Evolutionary conservation across 2,888 invertebrate species (phyloP).

Genomic region (Dryococelus australis): DNA sequence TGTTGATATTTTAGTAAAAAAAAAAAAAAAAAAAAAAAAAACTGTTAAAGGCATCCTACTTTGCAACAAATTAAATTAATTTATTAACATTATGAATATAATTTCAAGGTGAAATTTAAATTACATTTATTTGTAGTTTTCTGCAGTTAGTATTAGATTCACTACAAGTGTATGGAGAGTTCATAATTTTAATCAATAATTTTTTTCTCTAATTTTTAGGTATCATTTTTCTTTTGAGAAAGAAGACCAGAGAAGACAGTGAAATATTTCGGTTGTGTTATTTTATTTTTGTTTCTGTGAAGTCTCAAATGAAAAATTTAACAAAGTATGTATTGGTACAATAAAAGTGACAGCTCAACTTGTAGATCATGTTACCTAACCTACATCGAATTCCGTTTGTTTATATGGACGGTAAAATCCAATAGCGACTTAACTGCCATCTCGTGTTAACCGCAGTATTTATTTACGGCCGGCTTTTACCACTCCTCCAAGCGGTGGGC

Average conservation of each 20-base stretch:
- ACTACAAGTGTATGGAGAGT: too few species aligned
- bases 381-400: background rate
- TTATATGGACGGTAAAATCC: background rate
- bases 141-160: too few species aligned
- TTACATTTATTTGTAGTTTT: too few species aligned
- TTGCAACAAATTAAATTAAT: too few species aligned
- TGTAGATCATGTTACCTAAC: background rate
- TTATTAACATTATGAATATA: too few species aligned
- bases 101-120: too few species aligned
- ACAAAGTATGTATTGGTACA: background rate
- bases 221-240: background rate
- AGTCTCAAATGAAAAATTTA: background rate
- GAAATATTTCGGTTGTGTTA: too few species aligned
- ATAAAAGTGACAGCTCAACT: background rate
- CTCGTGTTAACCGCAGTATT: slow-evolving; percentile 24
- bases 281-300: background rate
- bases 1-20: too few species aligned
- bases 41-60: too few species aligned
- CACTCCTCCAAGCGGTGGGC: slow-evolving; percentile 17
- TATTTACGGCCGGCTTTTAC: slow-evolving; percentile 7
- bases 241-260: background rate
- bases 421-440: slow-evolving; percentile 27
- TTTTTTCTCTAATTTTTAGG: background rate
- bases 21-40: too few species aligned
- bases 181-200: too few species aligned